A percentile compares a stretch with the other conserved stretches of the same genome.
Conservation (phyloP, 2,888 invertebrate genomes). For the Stratiomys singularior region DNA sequence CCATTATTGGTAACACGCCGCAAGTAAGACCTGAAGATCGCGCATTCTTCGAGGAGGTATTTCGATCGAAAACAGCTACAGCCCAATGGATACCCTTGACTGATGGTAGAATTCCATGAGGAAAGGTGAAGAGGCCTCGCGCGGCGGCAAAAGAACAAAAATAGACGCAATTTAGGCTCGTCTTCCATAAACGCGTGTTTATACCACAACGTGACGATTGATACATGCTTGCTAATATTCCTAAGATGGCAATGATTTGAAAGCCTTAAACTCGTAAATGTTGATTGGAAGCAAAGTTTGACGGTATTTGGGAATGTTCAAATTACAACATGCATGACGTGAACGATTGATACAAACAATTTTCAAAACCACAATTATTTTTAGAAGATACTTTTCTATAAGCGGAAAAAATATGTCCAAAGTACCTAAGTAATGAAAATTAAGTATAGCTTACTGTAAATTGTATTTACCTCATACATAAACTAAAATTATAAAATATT, state of each 20-base stretch:
- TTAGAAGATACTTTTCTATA: conserved; percentile 40
- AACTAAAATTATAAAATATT: too few species aligned
- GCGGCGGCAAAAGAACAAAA: not conserved
- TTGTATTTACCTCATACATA: not conserved
- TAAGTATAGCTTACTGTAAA: not conserved
- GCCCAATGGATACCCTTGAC: conserved; percentile 71
- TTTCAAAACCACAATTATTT: conserved; percentile 24
- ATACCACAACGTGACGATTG: not conserved
- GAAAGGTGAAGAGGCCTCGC: not conserved
- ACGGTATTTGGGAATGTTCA: not conserved
- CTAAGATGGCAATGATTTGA: not conserved
- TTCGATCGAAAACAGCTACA: conserved; percentile 69
- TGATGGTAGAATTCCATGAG: conserved; percentile 57
- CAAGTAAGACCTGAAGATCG: conserved; percentile 66
- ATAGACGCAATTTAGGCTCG: not conserved
- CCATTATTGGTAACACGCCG: conserved; percentile 67
- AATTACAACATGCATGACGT: not conserved
- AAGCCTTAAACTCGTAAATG: conserved; percentile 1
- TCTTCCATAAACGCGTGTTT: not conserved
- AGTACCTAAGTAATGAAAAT: conserved; percentile 33
- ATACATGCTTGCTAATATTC: not conserved
- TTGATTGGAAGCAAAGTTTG: not conserved
- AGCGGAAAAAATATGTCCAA: conserved; percentile 17
- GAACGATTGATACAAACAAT: not conserved
- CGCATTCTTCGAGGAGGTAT: conserved; percentile 69